Base-by-base conservation (phyloP, 2,888 invertebrate species). In the Parnassius mnemosyne region DNA sequence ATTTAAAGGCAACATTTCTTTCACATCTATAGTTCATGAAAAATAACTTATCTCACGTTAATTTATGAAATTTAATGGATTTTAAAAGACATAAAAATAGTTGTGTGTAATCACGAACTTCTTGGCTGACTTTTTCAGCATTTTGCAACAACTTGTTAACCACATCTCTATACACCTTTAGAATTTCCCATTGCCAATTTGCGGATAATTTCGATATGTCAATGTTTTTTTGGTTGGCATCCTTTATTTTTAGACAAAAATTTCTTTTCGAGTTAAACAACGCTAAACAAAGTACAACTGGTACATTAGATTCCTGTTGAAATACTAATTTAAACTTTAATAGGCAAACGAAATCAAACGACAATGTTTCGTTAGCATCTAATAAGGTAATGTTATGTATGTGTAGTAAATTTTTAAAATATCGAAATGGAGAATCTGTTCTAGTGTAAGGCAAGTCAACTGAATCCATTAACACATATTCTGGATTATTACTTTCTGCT, bases 101-200 rank as follows among this genome's bases (percentile, higher is more conserved):
- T 46, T 79, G 76, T 2, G 82, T 77, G 55, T 67, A 61, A 0
- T 71, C 63, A 59, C 62, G 71, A 13, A 75, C 71, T 20, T 73
- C 70, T 42, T 56, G 63, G 52, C 79, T 70, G n/a, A 78, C 64
- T 71, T 76, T 84, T 64, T 68, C 60, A 47, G 88, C 83, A 72
- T 76, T 82, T 49, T 70, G 60, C 59, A 83, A 62, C 25, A 88
- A 52, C 72, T 80, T 84, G 1, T 57, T 47, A 1, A 76, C 75
- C 44, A 87, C 75, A 41, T 84, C 78, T 20, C 81, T 76, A 66
- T 76, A 87, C 46, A 80, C 74, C 68, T 84, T 83, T n/a, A 89
- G 69, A 61, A 89, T 78, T 72, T 89, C 85, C 89, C 90, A 89
- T 72, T 91, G 89, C 90, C 89, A 90, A 66, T 80, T 80, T 2